Conservation (phyloP, 2,888 invertebrate genomes). For the Troglohyphantes excavatus region DNA sequence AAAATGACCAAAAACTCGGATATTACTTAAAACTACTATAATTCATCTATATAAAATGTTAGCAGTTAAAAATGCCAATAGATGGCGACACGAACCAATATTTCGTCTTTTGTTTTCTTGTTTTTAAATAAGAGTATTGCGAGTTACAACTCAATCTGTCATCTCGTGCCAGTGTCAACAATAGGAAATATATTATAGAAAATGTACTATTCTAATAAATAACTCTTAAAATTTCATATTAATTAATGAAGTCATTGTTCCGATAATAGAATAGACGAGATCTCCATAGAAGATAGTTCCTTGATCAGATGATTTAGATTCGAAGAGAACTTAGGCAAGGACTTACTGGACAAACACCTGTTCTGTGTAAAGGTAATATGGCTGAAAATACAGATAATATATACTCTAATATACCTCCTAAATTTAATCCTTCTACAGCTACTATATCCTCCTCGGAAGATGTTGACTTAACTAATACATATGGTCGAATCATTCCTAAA, state of each 20-base stretch:
- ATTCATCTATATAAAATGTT: not conserved
- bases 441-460: conserved; percentile 35
- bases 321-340: not conserved
- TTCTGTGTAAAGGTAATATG: conserved; percentile 49
- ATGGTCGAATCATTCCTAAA: conserved; percentile 65
- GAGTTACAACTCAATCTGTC: not conserved
- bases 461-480: conserved; percentile 29
- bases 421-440: conserved; percentile 2
- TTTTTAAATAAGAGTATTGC: conserved; percentile 11
- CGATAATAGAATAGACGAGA: not conserved
- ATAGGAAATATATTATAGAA: not conserved
- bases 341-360: conserved; percentile 21
- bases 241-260: not conserved
- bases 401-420: conserved; percentile 62
- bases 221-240: not conserved
- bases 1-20: too few relatives aligned
- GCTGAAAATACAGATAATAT: conserved; percentile 61
- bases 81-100: conserved; percentile 6
- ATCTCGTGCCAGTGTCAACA: not conserved
- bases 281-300: not conserved
- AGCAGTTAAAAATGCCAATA: not conserved
- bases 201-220: not conserved
- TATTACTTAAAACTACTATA: too few relatives aligned
- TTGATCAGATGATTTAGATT: not conserved
- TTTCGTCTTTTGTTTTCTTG: not conserved